Evolutionary conservation across 2,113 vertebrate species (phyloP).

Genomic region (Eclectus roratus): DNA sequence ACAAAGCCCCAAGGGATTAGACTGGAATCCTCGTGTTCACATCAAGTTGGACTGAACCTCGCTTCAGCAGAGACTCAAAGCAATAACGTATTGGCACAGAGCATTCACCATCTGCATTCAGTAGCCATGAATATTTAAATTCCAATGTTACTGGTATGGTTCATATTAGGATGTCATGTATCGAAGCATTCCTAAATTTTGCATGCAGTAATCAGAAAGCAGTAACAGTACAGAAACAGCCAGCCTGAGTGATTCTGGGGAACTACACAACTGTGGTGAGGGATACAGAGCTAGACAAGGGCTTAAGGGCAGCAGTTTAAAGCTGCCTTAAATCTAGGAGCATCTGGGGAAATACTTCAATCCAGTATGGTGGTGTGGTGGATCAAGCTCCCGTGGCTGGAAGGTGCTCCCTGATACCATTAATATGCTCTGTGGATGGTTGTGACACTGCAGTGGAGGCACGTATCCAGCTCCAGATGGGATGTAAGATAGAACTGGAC

Average conservation of each 20-base stretch:
- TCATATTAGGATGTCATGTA: constrained; percentile 57
- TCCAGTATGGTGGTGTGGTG: not conserved
- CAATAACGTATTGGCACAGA: constrained; percentile 71
- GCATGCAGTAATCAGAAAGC: constrained; percentile 29
- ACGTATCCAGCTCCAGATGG: constrained; percentile 37
- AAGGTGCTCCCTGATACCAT: not conserved
- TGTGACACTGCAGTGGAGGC: not conserved
- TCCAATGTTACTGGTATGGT: constrained; percentile 49
- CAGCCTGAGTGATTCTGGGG: not conserved
- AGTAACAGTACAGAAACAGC: not conserved
- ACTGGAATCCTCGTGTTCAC: constrained; percentile 73
- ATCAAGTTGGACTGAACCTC: constrained; percentile 66
- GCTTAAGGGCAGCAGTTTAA: not conserved
- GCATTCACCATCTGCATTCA: constrained; percentile 52
- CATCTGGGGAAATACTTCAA: not conserved
- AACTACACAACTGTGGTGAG: not conserved
- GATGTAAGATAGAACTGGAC: not conserved
- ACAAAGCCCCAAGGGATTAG: constrained; percentile 74
- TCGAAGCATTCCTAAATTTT: constrained; percentile 61
- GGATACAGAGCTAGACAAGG: not conserved
- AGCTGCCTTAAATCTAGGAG: not conserved
- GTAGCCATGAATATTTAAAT: constrained; percentile 70
- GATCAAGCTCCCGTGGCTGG: not conserved
- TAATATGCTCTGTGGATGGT: not conserved
- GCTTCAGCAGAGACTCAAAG: constrained; percentile 62